Conservation (phyloP, 2,113 vertebrate genomes). For the Gallinago paraguaiae region DNA sequence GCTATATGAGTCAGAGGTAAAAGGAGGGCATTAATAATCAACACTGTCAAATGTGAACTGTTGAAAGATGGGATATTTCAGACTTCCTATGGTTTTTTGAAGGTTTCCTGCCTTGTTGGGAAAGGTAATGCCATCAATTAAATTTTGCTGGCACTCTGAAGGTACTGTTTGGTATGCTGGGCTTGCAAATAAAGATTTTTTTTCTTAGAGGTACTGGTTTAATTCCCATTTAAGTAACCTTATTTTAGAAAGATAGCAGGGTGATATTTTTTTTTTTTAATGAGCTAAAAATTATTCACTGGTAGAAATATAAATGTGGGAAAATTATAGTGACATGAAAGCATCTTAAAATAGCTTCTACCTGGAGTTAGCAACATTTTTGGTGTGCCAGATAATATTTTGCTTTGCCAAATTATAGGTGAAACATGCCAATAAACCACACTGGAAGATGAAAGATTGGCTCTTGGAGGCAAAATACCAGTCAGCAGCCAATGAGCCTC, state of each 20-base stretch:
- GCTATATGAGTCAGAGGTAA: not conserved
- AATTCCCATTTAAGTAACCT: not conserved
- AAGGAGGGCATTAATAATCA: not conserved
- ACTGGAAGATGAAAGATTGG: not conserved
- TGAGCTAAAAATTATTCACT: not conserved
- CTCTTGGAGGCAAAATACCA: not conserved
- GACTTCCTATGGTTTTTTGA: not conserved
- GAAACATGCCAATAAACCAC: accelerated
- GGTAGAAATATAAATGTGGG: not conserved
- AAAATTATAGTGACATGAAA: not conserved
- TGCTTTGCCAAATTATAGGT: not conserved
- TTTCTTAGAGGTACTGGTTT: not conserved
- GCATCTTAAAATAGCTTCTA: not conserved
- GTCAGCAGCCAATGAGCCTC: not conserved
- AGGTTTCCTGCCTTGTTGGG: not conserved
- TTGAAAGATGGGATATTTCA: not conserved
- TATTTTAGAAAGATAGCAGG: not conserved
- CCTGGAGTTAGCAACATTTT: not conserved
- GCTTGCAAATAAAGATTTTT: not conserved
- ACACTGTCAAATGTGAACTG: not conserved
- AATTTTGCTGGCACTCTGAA: not conserved
- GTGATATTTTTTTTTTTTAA: not conserved
- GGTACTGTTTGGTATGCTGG: not conserved
- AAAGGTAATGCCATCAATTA: not conserved
- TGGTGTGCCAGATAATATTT: not conserved